phyloP scores from a whole-genome alignment of 2,888 invertebrate genomes.

The Chalcosyrphus nemorum region DNA sequence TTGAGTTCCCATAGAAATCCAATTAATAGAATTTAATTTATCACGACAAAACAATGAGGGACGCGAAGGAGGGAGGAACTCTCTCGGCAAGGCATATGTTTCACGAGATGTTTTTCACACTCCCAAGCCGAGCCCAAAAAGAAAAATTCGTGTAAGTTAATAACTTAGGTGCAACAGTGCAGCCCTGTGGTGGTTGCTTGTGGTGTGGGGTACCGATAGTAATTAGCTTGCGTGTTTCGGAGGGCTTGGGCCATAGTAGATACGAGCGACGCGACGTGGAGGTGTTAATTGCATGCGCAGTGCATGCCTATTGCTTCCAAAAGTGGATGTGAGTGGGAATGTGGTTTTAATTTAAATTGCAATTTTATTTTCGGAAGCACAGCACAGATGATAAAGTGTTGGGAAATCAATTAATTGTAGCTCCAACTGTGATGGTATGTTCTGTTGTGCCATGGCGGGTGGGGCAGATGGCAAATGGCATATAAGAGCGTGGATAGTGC shows the following conservation, averaged over 20 bases:
- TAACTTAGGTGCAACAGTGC: conserved; percentile 63
- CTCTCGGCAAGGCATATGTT: conserved; percentile 53
- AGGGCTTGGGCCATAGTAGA: conserved; percentile 53
- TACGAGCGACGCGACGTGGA: no score
- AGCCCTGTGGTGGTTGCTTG: conserved; percentile 39
- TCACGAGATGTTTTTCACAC: conserved; percentile 68
- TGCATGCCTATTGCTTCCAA: conserved; percentile 76
- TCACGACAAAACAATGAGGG: conserved; percentile 71
- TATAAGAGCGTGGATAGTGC: no score
- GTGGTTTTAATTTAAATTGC: conserved; percentile 61
- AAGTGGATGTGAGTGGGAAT: conserved; percentile 53
- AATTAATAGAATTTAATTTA: conserved; percentile 73
- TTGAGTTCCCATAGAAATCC: conserved; percentile 71
- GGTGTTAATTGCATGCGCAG: conserved; percentile 76
- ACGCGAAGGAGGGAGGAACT: conserved; percentile 20
- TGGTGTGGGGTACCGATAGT: conserved; percentile 32
- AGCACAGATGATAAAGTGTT: background rate
- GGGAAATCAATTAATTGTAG: conserved; percentile 43
- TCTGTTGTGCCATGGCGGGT: background rate
- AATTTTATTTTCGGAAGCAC: conserved; percentile 16
- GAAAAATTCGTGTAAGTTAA: conserved; percentile 62
- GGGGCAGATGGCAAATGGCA: background rate
- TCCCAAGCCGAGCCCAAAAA: conserved; percentile 65
- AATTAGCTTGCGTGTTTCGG: conserved; percentile 70
- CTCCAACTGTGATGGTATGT: background rate